phyloP scores from a whole-genome alignment of 2,888 invertebrate genomes.

The Rutpela maculata region DNA sequence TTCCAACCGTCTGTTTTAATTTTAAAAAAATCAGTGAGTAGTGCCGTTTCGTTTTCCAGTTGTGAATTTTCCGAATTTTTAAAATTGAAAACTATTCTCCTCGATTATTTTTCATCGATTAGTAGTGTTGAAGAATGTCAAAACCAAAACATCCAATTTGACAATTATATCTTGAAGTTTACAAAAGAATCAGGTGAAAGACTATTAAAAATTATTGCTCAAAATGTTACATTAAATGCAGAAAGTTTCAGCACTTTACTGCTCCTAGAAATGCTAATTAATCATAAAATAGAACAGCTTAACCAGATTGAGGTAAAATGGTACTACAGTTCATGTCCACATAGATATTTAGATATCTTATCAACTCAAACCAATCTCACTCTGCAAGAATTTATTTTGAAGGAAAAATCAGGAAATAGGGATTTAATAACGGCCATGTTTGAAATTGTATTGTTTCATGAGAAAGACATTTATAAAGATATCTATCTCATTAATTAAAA shows the following conservation, averaged over 20 bases:
- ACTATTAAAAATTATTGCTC: neutral
- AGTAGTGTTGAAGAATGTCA: too few species aligned
- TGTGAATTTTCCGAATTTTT: too few species aligned
- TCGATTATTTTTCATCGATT: too few species aligned
- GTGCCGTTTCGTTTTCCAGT: too few species aligned
- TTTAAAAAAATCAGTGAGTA: too few species aligned
- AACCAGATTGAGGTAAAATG: neutral
- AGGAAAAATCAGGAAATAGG: neutral
- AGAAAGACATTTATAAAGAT: too few species aligned
- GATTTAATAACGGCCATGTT: neutral
- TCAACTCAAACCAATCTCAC: neutral
- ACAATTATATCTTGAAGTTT: too few species aligned
- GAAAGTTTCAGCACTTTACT: neutral
- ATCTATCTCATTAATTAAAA: too few species aligned
- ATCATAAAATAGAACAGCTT: neutral
- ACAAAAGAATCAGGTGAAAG: too few species aligned
- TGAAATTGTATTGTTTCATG: neutral
- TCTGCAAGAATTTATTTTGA: slow-evolving; percentile 4
- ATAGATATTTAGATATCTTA: neutral
- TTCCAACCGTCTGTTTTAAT: too few species aligned
- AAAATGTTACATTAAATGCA: slow-evolving; percentile 1
- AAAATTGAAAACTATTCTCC: too few species aligned
- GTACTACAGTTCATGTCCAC: neutral
- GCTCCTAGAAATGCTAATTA: neutral
- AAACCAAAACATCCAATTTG: too few species aligned